These are phyloP conservation scores for Magallana nippona DNA, from an alignment of 2,888 invertebrate genomes.

Conservation along the genomic window DNA sequence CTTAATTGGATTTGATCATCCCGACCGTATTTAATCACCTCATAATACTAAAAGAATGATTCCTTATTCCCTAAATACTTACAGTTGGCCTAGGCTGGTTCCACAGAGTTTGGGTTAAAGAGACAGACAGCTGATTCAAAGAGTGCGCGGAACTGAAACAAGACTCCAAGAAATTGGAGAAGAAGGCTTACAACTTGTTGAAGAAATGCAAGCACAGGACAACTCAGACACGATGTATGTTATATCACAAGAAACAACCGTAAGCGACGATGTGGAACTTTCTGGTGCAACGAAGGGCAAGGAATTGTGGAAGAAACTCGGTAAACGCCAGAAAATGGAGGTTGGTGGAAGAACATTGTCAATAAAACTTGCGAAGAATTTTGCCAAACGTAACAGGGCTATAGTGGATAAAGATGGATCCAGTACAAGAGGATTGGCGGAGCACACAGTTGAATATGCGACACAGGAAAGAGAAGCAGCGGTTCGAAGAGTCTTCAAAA, in stretches of 20 bases:
- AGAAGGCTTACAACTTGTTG: conserved; percentile 58
- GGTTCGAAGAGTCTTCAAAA: conserved; percentile 47
- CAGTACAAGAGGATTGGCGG: conserved; percentile 22
- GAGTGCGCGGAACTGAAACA: conserved; percentile 41
- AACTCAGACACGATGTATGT: conserved; percentile 47
- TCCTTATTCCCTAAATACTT: too few relatives aligned
- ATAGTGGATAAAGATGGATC: conserved; percentile 52
- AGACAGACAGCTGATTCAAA: conserved; percentile 49
- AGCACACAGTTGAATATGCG: conserved; percentile 17
- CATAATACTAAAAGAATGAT: too few relatives aligned
- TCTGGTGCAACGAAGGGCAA: conserved; percentile 40
- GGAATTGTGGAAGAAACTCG: conserved; percentile 55
- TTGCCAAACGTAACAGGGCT: conserved; percentile 54
- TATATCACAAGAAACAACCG: conserved; percentile 28
- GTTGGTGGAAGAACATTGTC: conserved; percentile 56
- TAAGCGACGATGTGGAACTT: conserved; percentile 51
- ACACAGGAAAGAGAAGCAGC: conserved; percentile 36
- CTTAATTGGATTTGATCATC: too few relatives aligned
- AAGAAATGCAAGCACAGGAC: conserved; percentile 56
- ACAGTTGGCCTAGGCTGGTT: too few relatives aligned
- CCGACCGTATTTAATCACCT: too few relatives aligned
- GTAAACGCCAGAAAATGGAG: conserved; percentile 43
- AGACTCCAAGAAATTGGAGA: conserved; percentile 50
- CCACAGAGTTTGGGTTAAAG: conserved; percentile 83
- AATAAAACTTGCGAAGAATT: conserved; percentile 64